Percentiles rank a stretch among this genome's conserved stretches.
These are phyloP conservation scores for Parazoanthus swiftii DNA, from an alignment of 92 coral and sea anemone species.

Conservation along the genomic window DNA sequence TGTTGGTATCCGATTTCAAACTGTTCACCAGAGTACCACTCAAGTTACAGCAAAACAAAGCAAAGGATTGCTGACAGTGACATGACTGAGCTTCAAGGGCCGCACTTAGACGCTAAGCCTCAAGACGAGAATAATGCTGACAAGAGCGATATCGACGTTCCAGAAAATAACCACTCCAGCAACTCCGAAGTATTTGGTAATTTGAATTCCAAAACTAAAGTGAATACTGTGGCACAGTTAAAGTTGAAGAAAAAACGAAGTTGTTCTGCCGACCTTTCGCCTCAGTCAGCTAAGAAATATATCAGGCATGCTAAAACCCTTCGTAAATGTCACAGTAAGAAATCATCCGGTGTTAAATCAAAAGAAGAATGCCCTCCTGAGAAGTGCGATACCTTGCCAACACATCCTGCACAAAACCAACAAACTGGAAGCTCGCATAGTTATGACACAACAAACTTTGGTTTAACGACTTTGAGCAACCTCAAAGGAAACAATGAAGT, in stretches of 20 bases:
- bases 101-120: background rate
- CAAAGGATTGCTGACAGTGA: background rate
- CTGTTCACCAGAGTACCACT: background rate
- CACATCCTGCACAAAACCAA: background rate
- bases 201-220: background rate
- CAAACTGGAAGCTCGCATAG: background rate
- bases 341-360: background rate
- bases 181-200: background rate
- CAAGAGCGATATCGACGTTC: background rate
- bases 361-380: background rate
- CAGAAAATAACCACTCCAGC: background rate
- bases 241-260: slow-evolving; percentile 20
- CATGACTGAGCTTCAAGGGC: background rate
- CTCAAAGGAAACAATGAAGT: background rate
- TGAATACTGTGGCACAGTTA: background rate
- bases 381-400: background rate
- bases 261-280: background rate
- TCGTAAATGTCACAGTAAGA: background rate
- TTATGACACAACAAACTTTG: background rate
- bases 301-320: slow-evolving; percentile 1
- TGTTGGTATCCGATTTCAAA: background rate
- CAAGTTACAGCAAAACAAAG: background rate
- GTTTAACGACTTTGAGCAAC: background rate
- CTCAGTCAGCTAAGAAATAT: background rate
- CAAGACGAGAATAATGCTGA: background rate